These are phyloP conservation scores for Reinhardtius hippoglossoides DNA, from an alignment of 2,113 vertebrate genomes.

Conservation along the genomic window DNA sequence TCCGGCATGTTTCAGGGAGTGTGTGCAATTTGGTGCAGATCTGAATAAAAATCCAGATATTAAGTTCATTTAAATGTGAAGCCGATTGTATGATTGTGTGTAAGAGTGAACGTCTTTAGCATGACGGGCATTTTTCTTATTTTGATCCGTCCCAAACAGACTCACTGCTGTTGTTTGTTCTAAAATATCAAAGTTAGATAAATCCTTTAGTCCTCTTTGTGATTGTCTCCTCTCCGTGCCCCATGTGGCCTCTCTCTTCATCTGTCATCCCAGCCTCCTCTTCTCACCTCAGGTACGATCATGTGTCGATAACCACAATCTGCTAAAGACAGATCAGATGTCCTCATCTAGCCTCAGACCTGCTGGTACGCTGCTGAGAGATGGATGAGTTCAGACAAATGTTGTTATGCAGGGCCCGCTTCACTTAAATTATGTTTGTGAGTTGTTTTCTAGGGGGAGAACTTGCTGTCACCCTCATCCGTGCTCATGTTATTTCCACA, in stretches of 20 bases:
- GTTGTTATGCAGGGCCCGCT: constrained; percentile 34
- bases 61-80: too few species aligned
- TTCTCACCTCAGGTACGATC: constrained; percentile 24
- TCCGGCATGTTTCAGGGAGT: too few species aligned
- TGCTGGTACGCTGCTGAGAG: constrained; percentile 13
- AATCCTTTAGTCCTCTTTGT: not conserved
- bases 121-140: too few species aligned
- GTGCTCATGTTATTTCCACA: not conserved
- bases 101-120: too few species aligned
- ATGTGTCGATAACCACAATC: not conserved
- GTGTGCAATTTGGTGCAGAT: too few species aligned
- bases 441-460: not conserved
- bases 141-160: not conserved
- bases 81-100: too few species aligned
- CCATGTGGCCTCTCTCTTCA: not conserved
- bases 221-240: not conserved
- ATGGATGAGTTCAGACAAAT: constrained; percentile 17
- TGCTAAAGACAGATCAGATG: constrained; percentile 8
- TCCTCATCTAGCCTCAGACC: not conserved
- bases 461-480: not conserved
- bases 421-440: constrained; percentile 14
- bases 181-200: not conserved
- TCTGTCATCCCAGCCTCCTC: constrained; percentile 16
- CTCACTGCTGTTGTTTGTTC: not conserved
- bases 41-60: too few species aligned